Evolutionary conservation across 2,797 vertebrate genomes (phyloP).

Genomic region (Cossypha caffra): DNA sequence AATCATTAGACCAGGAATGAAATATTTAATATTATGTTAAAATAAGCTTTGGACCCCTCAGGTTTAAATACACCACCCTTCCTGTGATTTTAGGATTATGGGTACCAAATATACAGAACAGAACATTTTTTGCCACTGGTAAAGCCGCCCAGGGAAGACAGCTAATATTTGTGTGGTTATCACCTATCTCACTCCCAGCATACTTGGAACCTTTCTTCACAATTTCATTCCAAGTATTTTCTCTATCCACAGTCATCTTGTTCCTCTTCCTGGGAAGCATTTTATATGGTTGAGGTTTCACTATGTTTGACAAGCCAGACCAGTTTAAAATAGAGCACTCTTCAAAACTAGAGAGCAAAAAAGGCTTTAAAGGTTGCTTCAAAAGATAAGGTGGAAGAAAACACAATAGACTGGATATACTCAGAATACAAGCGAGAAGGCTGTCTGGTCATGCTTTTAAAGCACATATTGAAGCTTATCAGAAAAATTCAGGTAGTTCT

Average conservation of each 20-base stretch:
- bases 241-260: not conserved
- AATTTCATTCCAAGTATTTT: not conserved
- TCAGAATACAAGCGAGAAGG: not conserved
- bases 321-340: not conserved
- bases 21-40: not conserved
- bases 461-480: not conserved
- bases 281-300: not conserved
- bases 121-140: not conserved
- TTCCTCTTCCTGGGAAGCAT: not conserved
- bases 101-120: not conserved
- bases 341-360: not conserved
- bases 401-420: not conserved
- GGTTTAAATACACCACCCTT: not conserved
- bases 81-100: not conserved
- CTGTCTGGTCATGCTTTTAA: not conserved
- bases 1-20: not conserved
- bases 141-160: not conserved
- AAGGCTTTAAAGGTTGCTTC: not conserved
- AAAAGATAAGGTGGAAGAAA: not conserved
- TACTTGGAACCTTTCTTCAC: not conserved
- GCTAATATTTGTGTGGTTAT: not conserved
- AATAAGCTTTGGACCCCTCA: not conserved
- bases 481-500: not conserved
- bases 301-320: not conserved
- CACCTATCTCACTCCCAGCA: not conserved